These are phyloP conservation scores for Crypturellus tataupa DNA, from an alignment of 2,797 vertebrate genomes.

Conservation along the genomic window DNA sequence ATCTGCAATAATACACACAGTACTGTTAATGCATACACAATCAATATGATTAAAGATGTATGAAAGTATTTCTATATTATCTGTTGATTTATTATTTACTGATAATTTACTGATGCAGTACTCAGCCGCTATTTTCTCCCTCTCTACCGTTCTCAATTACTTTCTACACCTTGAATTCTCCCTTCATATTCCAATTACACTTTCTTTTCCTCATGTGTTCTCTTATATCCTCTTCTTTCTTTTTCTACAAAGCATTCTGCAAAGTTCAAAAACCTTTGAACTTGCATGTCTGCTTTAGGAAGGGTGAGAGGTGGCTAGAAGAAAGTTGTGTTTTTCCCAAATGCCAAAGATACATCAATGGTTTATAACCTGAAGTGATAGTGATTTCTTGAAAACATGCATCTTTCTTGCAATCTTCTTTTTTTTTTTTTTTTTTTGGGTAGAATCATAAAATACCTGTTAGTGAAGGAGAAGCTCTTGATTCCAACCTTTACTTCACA, in stretches of 20 bases:
- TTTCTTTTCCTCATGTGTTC: not conserved
- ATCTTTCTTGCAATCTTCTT: not conserved
- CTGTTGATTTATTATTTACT: not conserved
- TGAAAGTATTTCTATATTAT: not conserved
- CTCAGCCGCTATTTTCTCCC: not conserved
- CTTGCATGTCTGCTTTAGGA: not conserved
- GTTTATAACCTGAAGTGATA: not conserved
- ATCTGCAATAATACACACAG: not conserved
- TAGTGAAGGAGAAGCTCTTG: not conserved
- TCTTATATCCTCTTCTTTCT: not conserved
- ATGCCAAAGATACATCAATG: not conserved
- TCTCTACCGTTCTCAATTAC: not conserved
- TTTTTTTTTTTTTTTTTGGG: not conserved
- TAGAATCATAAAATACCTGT: not conserved
- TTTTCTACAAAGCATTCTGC: not conserved
- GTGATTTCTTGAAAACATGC: not conserved
- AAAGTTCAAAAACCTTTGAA: not conserved
- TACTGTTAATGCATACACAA: not conserved
- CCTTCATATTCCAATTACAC: not conserved
- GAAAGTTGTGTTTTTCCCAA: accelerated
- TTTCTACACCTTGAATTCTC: not conserved
- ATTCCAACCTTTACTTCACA: not conserved
- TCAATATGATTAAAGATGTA: not conserved
- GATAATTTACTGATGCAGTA: not conserved
- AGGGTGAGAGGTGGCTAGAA: not conserved